phyloP scores from a whole-genome alignment of 92 coral and sea anemone species.

The Porites rus region DNA sequence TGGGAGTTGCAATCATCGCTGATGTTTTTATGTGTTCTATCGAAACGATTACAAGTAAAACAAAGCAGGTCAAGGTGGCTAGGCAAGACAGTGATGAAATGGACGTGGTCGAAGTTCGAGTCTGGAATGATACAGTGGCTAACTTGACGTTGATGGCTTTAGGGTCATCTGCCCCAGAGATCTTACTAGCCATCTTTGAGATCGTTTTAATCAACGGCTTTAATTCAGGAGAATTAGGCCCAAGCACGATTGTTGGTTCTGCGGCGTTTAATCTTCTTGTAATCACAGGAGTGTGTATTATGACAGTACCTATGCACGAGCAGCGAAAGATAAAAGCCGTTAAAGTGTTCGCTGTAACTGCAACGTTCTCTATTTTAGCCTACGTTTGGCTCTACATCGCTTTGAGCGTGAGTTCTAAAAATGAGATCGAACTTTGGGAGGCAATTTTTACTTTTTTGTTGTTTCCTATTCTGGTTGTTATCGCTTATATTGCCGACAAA shows the following conservation, averaged over 20 bases:
- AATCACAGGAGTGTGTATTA: conserved; percentile 93
- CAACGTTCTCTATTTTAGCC: conserved; percentile 80
- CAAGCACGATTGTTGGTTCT: conserved; percentile 98
- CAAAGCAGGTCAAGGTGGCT: conserved; percentile 90
- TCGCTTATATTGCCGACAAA: conserved; percentile 96
- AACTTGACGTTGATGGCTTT: conserved; percentile 97
- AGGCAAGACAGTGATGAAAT: conserved; percentile 76
- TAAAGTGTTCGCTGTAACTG: conserved; percentile 95
- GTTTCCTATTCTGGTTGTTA: conserved; percentile 90
- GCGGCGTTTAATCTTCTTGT: conserved; percentile 96
- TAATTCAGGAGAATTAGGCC: conserved; percentile 92
- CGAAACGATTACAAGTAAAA: conserved; percentile 97
- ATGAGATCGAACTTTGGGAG: conserved; percentile 95
- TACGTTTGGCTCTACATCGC: conserved; percentile 89
- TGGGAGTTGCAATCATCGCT: conserved; percentile 96
- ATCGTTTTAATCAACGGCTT: conserved; percentile 80
- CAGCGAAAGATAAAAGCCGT: conserved; percentile 85
- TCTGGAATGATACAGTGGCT: conserved; percentile 99
- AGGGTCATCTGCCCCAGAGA: conserved; percentile 99
- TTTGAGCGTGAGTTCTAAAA: conserved; percentile 54
- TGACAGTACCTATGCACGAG: conserved; percentile 86
- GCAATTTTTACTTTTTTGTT: conserved; percentile 92
- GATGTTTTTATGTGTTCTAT: conserved; percentile 99
- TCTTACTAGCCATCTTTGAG: conserved; percentile 92
- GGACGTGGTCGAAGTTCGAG: conserved; percentile 88